Conservation (phyloP, 2,113 vertebrate genomes). For the Pelusios castaneus region DNA sequence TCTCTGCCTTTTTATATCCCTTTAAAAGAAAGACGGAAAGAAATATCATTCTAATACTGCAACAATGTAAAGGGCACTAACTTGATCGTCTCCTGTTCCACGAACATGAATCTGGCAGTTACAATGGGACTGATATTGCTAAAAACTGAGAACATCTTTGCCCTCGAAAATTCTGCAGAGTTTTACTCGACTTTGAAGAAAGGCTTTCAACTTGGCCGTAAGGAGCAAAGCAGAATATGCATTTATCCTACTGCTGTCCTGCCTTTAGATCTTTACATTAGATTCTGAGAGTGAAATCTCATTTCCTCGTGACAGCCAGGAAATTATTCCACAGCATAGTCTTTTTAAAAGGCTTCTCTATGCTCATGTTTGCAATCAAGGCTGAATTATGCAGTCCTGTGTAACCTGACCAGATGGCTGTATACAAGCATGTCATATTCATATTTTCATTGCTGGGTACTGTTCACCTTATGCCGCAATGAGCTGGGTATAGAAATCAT, state of each 20-base stretch:
- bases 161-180: background rate
- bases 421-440: slow-evolving; percentile 61
- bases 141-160: background rate
- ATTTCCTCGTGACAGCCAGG: slow-evolving; percentile 5
- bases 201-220: background rate
- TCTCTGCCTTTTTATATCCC: background rate
- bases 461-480: slow-evolving; percentile 63
- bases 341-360: slow-evolving; percentile 56
- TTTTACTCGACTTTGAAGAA: slow-evolving; percentile 5
- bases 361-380: slow-evolving; percentile 53
- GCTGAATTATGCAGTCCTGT: slow-evolving; percentile 66
- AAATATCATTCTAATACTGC: background rate
- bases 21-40: background rate
- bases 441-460: slow-evolving; percentile 65
- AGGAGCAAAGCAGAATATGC: background rate
- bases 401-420: slow-evolving; percentile 74
- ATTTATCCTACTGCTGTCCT: background rate
- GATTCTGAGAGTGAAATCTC: background rate
- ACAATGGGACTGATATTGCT: background rate
- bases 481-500: slow-evolving; percentile 64
- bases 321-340: slow-evolving; percentile 6
- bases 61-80: background rate
- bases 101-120: background rate
- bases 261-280: background rate
- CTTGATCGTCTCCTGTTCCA: background rate